Evolutionary conservation across 2,113 vertebrate species (phyloP), one percentile per base, ranked within the genome.

Genomic region (Crotophaga sulcirostris): DNA sequence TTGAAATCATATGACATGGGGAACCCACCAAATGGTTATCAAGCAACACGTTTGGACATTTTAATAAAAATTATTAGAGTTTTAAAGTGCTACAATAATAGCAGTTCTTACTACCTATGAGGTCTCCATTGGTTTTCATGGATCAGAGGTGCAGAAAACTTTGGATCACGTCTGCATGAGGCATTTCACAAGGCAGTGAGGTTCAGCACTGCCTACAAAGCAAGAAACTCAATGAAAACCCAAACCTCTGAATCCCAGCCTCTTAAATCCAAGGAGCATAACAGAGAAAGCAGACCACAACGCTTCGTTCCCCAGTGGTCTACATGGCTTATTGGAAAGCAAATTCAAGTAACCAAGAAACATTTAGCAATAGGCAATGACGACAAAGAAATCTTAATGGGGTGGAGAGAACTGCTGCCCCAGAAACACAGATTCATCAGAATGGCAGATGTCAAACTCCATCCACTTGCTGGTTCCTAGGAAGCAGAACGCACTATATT

Each of bases 401-500:
- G 16, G 11, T 42, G 52, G 47, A 67, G 8, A 76, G 34, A 82
- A 70, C 63, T 20, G 84, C 78, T 82, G 14, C 5, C 70, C 81
- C 74, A 94, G 91, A 95, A 94, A 58, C 58, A 54, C n/a, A 51
- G 15, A 62, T 10, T 25, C 31, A 84, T 51, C 54, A 76, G 80
- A 84, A 87, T 31, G 45, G 49, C 47, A 74, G 15, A 75, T 36
- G 33, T 24, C 76, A 90, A 89, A 84, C 84, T 91, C 75, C 34
- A 34, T 60, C 56, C 73, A 31, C 29, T 67, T 34, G 52, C 1
- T 0, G 31, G 56, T 18, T 89, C 52, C 15, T 9, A 76, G 7
- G 79, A 59, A 75, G 36, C 0, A 52, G 76, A 93, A 81, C 34
- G 24, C 0, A 0, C 38, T 70, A 4, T 16, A 44, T 1, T 2